A percentile compares a stretch with the other conserved stretches of the same genome.
These are phyloP conservation scores for Pandion haliaetus DNA, from an alignment of 2,113 vertebrate genomes.

Conservation along the genomic window DNA sequence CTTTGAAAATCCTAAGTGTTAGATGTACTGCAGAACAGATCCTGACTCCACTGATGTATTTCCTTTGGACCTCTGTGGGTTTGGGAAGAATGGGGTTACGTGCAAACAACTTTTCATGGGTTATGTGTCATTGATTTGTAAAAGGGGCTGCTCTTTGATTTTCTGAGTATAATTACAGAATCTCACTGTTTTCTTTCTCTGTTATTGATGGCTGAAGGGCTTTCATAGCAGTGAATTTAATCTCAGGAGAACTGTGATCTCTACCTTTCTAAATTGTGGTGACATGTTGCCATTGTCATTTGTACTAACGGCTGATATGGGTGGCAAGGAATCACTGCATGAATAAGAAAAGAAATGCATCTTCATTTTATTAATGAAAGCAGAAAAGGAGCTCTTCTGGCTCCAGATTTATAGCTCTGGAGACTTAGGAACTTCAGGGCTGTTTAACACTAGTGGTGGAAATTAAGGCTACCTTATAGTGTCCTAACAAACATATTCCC, in stretches of 20 bases:
- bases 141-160: slow-evolving; percentile 52
- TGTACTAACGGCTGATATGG: not conserved
- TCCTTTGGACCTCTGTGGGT: not conserved
- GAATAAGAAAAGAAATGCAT: slow-evolving; percentile 31
- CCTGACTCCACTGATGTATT: not conserved
- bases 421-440: not conserved
- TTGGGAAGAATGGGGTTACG: slow-evolving; percentile 6
- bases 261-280: slow-evolving; percentile 33
- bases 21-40: not conserved
- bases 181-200: slow-evolving; percentile 39
- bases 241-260: slow-evolving; percentile 59
- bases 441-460: not conserved
- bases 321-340: slow-evolving; percentile 3
- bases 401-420: not conserved
- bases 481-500: not conserved
- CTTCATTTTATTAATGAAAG: slow-evolving; percentile 37
- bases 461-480: not conserved
- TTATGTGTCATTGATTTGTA: slow-evolving; percentile 61
- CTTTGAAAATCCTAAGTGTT: slow-evolving; percentile 1
- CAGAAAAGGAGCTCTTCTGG: not conserved
- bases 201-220: slow-evolving; percentile 38
- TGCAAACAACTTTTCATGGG: slow-evolving; percentile 1
- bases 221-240: slow-evolving; percentile 44
- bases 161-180: slow-evolving; percentile 66
- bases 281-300: slow-evolving; percentile 37